Base-by-base conservation (phyloP, 2,113 vertebrate genomes). In the Acinonyx jubatus region DNA sequence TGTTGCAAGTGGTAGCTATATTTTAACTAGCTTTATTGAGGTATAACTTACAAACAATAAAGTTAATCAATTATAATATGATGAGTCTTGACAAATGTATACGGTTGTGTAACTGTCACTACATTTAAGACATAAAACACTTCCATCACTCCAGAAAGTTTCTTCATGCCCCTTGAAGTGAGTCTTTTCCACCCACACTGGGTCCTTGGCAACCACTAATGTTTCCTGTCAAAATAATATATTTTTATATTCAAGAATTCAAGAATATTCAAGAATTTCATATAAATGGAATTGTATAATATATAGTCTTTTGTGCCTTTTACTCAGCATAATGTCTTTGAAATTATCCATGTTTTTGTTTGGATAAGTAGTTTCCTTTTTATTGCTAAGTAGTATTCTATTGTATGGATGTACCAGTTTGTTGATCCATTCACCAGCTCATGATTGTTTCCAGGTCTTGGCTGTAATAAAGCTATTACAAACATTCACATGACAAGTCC, bases 1-100 rank as follows among this genome's bases (percentile, higher is more conserved):
- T 89, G 36, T 73, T 78, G 6, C 80, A 38, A 89, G 78, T 78
- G 15, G 36, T 31, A 92, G n/a, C 19, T 92, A 89, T 71, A 78
- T 89, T 82, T 97, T 52, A 89, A 74, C 13, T 90, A 55, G 19
- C 18, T 82, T 90, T 95, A 87, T 36, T 83, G 80, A 82, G 21
- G 45, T 61, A 81, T 86, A 84, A 41, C 68, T 96, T 81, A 68
- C 48, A 93, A 76, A 90, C 7, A 89, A 84, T 91, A 68, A 78
- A 69, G 84, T 63, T 50, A 3, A 52, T 18, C 19, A 63, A 38
- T 91, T 71, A 61, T 61, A 33, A 83, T 55, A 11, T 86, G 65
- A 82, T 73, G 15, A 89, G 29, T 90, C 63, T 93, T 76, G 73
- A n/a, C 25, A 91, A 94, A 68, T 69, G 50, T 45, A 74, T 68